Evolutionary conservation across 1,140 invertebrate genomes (phyloP), one percentile per base, ranked within the genome.

Genomic region (Panulirus ornatus): DNA sequence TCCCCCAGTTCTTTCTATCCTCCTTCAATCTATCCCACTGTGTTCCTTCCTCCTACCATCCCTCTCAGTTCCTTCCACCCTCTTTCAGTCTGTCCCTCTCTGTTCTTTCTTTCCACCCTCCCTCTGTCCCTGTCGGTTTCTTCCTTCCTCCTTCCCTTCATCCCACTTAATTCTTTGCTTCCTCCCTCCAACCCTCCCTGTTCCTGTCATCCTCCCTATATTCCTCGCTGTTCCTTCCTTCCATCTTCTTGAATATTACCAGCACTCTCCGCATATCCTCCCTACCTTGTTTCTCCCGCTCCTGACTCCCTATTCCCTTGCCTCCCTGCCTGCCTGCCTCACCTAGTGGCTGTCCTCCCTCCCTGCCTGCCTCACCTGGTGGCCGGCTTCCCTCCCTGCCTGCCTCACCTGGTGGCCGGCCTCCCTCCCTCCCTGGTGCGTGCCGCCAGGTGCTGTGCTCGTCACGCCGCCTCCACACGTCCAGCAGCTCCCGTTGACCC

Each of bases 251-350:
- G 5, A 5, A 22, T 66, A 66, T 3, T n/a, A 5, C 6, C 63
- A 5, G 5, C 6, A 5, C 44, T 47, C 14, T 14, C 44, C 14
- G 5, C 44, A 11, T 14, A 47, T 47, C 44, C 5, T 47, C 14
- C 44, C 44, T 14, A 47, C 44, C 44, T 14, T 47, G 44, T 47
- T 14, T 47, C 44, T 14, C 14, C 44, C 14, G 5, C 44, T n/a
- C n/a, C n/a, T n/a, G n/a, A n/a, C n/a, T n/a, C n/a, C n/a, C n/a
- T n/a, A n/a, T n/a, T n/a, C n/a, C n/a, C n/a, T n/a, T n/a, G n/a
- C 66, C n/a, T 70, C 6, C 66, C n/a, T n/a, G n/a, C n/a, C n/a
- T n/a, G n/a, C n/a, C 66, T 70, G 66, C 66, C 66, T 70, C 36
- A 9, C 9, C 9, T 34, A 70, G 36, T 70, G 19, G 58, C 27